Base-by-base conservation (phyloP, 1,140 invertebrate species). In the Drosophila kurseongensis region DNA sequence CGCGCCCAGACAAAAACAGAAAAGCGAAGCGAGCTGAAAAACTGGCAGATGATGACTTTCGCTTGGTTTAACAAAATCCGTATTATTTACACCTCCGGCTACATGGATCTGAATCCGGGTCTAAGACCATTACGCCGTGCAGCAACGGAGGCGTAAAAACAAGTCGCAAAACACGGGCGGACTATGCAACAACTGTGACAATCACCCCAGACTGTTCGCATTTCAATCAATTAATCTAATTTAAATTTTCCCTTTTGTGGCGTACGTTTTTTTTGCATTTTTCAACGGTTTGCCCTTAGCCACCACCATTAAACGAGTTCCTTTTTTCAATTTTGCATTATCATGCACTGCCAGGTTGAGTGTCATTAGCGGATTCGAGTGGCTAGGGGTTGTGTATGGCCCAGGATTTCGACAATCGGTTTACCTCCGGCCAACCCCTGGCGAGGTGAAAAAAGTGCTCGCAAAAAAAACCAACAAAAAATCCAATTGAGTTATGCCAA, bases 211-310 rank as follows among this genome's bases (percentile, higher is more conserved):
- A 18, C 59, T 62, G 48, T 67, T 56, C 69, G 80, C 77, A 75
- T 90, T 91, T 91, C 90, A 90, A 91, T 91, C 90, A 91, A 91
- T 91, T 91, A 91, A 91, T 91, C 90, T 91, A 91, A 91, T 91
- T 91, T 91, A 88, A 91, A 91, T 84, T 91, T 88, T 68, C 69
- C 66, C 61, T 79, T 76, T 76, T 82, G 84, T 83, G 62, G 65
- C 51, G 40, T 51, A 62, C 60, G 38, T 66, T 62, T 83, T 76
- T 69, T 45, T 62, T 36, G 13, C 60, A 38, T 48, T 52, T 77
- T 55, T 47, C 67, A n/a, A 45, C 47, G 41, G 14, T 63, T 48
- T 14, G 42, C 12, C 45, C 56, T 55, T 50, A 75, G 74, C 80
- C 80, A 82, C 82, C 73, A 80, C 83, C 80, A 62, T 83, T 73